Conservation (phyloP, 2,113 vertebrate species). For the Thalassarche chlororhynchos region DNA sequence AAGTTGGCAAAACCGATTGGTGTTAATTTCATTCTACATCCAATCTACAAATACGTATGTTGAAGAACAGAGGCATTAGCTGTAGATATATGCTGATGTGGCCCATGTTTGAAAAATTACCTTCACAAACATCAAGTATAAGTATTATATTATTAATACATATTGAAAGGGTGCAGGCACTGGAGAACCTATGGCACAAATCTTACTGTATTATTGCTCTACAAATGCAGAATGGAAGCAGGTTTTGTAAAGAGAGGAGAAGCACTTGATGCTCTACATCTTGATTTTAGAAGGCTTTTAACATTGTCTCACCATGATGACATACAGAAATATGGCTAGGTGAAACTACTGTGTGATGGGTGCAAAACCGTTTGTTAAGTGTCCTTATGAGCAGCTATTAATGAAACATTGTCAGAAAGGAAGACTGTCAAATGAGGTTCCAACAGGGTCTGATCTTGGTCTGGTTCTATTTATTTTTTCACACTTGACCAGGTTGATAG, state of each 20-base stretch:
- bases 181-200: background rate
- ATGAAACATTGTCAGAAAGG: background rate
- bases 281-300: background rate
- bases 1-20: background rate
- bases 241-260: background rate
- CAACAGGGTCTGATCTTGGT: background rate
- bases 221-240: background rate
- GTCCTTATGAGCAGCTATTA: background rate
- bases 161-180: background rate
- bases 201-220: background rate
- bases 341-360: background rate
- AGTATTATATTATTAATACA: background rate
- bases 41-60: accelerated
- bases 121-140: background rate
- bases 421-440: background rate
- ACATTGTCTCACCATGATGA: background rate
- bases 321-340: background rate
- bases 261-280: background rate
- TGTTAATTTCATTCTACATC: background rate
- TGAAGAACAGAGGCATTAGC: background rate
- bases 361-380: background rate
- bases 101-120: background rate
- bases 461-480: background rate
- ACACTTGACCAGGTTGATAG: background rate
- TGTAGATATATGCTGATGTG: background rate